These are phyloP conservation scores for Drosophila mercatorum DNA, from an alignment of 2,888 invertebrate species.

Conservation along the genomic window DNA sequence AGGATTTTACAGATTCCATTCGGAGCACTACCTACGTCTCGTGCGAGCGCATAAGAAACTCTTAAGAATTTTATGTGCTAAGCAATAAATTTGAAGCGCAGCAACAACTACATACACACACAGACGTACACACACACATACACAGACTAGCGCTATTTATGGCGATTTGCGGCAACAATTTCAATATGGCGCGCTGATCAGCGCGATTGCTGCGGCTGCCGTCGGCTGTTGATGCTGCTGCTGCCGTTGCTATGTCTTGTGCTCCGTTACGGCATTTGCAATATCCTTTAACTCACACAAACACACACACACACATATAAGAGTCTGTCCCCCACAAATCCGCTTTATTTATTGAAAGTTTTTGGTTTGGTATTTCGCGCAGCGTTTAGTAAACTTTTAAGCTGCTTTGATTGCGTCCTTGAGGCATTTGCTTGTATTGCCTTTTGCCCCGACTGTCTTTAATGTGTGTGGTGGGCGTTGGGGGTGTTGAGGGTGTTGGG, in stretches of 20 bases:
- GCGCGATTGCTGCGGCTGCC: constrained; percentile 30
- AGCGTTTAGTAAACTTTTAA: constrained; percentile 58
- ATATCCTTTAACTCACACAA: constrained; percentile 22
- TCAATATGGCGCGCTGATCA: constrained; percentile 59
- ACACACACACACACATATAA: constrained; percentile 7
- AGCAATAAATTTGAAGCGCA: constrained; percentile 58
- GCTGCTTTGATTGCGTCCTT: constrained; percentile 63
- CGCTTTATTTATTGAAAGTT: constrained; percentile 60
- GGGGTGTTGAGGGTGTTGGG: background rate
- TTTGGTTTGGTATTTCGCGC: constrained; percentile 33
- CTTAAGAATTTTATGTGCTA: constrained; percentile 48
- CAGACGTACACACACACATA: constrained; percentile 6
- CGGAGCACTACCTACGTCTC: constrained; percentile 22
- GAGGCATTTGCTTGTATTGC: constrained; percentile 36
- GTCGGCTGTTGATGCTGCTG: background rate
- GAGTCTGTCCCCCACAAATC: background rate
- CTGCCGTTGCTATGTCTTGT: constrained; percentile 6
- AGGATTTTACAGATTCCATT: constrained; percentile 6
- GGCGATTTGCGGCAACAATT: constrained; percentile 61
- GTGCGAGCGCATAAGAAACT: constrained; percentile 45
- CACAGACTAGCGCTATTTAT: constrained; percentile 53
- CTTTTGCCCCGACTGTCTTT: constrained; percentile 7
- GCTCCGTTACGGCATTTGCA: constrained; percentile 13
- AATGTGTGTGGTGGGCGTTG: no score
- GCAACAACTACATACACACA: background rate